These are phyloP conservation scores for Rhinoraja longicauda DNA, from an alignment of 2,797 vertebrate genomes.

Conservation along the genomic window DNA sequence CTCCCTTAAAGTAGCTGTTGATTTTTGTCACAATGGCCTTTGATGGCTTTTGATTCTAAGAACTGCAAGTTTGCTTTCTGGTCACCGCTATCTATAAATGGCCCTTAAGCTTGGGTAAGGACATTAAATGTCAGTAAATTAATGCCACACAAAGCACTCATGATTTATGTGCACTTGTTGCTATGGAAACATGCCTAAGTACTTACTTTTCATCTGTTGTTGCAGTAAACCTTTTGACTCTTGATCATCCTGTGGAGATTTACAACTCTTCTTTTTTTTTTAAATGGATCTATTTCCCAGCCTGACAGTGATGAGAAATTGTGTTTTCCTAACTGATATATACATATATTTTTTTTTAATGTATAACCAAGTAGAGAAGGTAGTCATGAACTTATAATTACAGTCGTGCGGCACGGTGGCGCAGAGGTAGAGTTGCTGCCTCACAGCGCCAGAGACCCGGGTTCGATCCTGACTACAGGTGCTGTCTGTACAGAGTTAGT, in stretches of 20 bases:
- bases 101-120: not conserved
- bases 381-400: not conserved
- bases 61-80: slow-evolving; percentile 5
- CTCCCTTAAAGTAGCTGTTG: not conserved
- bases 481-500: no score
- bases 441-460: no score
- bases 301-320: not conserved
- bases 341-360: not conserved
- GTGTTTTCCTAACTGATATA: not conserved
- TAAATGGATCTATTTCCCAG: not conserved
- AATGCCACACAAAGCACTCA: slow-evolving; percentile 12
- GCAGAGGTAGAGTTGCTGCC: no score
- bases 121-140: slow-evolving; percentile 32
- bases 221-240: slow-evolving; percentile 6
- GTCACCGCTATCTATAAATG: slow-evolving; percentile 2
- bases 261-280: not conserved
- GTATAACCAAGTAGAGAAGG: not conserved
- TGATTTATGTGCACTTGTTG: not conserved
- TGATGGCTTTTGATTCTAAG: not conserved
- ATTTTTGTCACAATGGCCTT: not conserved
- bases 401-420: no score
- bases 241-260: not conserved
- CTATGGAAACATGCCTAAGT: not conserved
- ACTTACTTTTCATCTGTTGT: slow-evolving; percentile 14
- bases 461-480: no score